Base-by-base conservation (phyloP, 2,797 vertebrate species). In the Hapalemur alaotrensis region DNA sequence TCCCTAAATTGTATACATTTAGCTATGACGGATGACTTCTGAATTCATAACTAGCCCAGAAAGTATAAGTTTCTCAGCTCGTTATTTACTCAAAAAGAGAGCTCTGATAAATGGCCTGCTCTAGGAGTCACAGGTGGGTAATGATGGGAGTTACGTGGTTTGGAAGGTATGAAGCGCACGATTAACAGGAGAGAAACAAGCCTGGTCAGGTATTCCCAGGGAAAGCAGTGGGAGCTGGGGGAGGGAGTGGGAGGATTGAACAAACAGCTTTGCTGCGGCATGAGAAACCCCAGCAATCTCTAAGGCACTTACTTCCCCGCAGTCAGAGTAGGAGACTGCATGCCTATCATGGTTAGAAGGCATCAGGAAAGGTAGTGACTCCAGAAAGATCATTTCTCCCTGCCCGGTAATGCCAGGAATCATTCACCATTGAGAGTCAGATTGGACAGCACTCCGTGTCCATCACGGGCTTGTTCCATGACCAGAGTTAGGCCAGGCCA, bases 41-140 rank as follows among this genome's bases (percentile, higher is more conserved):
- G 9, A 59, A 43, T 91, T 88, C 59, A 61, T 32, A 1, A 6
- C 46, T 30, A 1, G n/a, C 72, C 30, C 65, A 22, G 32, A 57
- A 91, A 32, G 59, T 93, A 67, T 25, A 50, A 7, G 30, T 89
- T 72, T 81, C 85, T 84, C 76, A 30, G 32, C 38, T 54, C 22
- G 54, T 35, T 92, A 63, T 92, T 94, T 88, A 95, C 81, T 88
- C 85, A 54, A 20, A 75, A 92, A 70, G 41, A 52, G 32, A 61
- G 79, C 78, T 79, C 65, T 88, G 81, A 80, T 54, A 75, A 93
- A 63, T 46, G 67, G 0, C 38, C 15, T 9, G 4, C 35, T 85
- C 67, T 15, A 30, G 85, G 38, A 93, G 38, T 89, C 85, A 28
- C 41, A n/a, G 48, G 54, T 81, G 67, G 91, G 41, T 63, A 88